phyloP scores from a whole-genome alignment of 1,140 invertebrate genomes.

The Drosophila quadrilineata region DNA sequence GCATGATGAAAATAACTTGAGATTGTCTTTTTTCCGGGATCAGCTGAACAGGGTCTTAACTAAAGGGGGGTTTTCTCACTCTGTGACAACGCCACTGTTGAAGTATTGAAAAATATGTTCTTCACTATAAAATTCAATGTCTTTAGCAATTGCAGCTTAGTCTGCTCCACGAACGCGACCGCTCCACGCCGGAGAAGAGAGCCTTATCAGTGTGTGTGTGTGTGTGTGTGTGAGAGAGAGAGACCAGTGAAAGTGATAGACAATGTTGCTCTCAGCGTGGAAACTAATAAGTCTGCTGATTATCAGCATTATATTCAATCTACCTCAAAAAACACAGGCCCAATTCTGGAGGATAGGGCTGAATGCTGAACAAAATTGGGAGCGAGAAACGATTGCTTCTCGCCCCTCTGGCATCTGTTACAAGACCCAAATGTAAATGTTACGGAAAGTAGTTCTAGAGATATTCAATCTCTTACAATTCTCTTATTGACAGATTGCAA shows the following conservation, averaged over 20 bases:
- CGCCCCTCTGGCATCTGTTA: slow-evolving; percentile 53
- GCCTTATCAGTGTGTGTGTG: background rate
- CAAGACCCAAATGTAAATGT: slow-evolving; percentile 17
- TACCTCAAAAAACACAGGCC: slow-evolving; percentile 2
- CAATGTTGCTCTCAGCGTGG: background rate
- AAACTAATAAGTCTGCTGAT: slow-evolving; percentile 34
- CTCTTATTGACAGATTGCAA: slow-evolving; percentile 42
- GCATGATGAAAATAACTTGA: background rate
- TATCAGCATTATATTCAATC: slow-evolving; percentile 18
- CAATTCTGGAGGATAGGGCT: slow-evolving; percentile 46
- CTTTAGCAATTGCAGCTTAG: slow-evolving; percentile 17
- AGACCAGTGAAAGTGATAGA: background rate
- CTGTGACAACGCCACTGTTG: background rate
- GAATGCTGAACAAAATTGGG: slow-evolving; percentile 20
- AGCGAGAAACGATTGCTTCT: slow-evolving; percentile 24
- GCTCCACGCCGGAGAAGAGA: background rate
- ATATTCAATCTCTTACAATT: no score
- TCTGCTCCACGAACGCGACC: background rate
- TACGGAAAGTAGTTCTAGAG: no score
- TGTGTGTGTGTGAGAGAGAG: background rate
- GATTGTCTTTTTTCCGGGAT: slow-evolving; percentile 20
- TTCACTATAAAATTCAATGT: slow-evolving; percentile 39
- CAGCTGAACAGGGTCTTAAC: background rate
- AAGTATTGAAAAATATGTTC: slow-evolving; percentile 21
- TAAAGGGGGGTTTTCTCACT: background rate